Conservation (phyloP, 1,140 invertebrate genomes). For the Drosophila grimshawi region DNA sequence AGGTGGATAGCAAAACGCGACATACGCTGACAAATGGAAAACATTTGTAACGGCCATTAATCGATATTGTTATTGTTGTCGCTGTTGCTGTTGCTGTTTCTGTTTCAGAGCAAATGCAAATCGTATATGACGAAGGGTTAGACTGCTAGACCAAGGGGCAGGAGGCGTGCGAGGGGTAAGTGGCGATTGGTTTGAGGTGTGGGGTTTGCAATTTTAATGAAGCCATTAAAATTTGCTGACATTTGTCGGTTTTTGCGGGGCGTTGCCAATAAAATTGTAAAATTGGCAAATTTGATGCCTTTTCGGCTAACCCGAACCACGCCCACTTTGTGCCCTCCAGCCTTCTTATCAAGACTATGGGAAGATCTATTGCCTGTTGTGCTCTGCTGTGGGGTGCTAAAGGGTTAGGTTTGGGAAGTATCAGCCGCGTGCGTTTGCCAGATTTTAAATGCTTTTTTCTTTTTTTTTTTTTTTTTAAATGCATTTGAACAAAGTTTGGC, state of each 20-base stretch:
- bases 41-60: constrained; percentile 81
- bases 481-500: constrained; percentile 63
- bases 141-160: constrained; percentile 1
- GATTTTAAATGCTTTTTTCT: constrained; percentile 2
- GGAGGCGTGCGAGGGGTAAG: constrained; percentile 6
- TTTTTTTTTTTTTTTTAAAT: constrained; percentile 10
- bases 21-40: constrained; percentile 78
- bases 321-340: constrained; percentile 48
- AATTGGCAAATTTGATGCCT: constrained; percentile 72
- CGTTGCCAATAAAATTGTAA: constrained; percentile 69
- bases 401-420: constrained; percentile 55
- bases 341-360: constrained; percentile 3
- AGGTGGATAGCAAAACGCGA: constrained; percentile 46
- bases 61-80: constrained; percentile 60
- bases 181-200: constrained; percentile 18
- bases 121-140: constrained; percentile 68
- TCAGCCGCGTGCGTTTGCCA: constrained; percentile 22
- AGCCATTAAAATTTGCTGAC: constrained; percentile 77
- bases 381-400: constrained; percentile 34
- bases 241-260: constrained; percentile 71
- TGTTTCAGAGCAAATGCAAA: constrained; percentile 63
- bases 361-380: constrained; percentile 39
- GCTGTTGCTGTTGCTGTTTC: constrained; percentile 26
- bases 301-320: constrained; percentile 35
- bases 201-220: constrained; percentile 60